Conservation (phyloP, 2,797 vertebrate genomes). For the Acipenser ruthenus region DNA sequence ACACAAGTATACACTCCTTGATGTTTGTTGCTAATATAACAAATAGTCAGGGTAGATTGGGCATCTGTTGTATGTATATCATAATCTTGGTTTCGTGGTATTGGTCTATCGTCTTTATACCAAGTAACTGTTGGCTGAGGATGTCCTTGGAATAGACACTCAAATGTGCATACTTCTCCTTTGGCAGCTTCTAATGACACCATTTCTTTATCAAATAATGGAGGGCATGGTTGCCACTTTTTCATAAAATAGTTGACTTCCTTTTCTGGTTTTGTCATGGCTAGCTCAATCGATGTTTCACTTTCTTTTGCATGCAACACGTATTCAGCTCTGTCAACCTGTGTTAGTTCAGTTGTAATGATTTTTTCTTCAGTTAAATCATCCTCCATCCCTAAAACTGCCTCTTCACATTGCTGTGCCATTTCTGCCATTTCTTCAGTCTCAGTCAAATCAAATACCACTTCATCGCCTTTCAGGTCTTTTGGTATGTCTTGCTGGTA, state of each 20-base stretch:
- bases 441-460: conserved; percentile 29
- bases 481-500: conserved; percentile 48
- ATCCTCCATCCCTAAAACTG: conserved; percentile 21
- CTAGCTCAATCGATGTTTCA: conserved; percentile 11
- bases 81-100: conserved; percentile 65
- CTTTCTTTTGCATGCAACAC: conserved; percentile 15
- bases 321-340: neutral
- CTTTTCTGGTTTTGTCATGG: conserved; percentile 14
- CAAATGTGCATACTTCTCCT: conserved; percentile 73
- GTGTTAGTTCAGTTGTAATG: too few relatives aligned
- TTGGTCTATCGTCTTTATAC: conserved; percentile 75
- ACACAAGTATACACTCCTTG: conserved; percentile 76
- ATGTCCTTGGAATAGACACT: conserved; percentile 73
- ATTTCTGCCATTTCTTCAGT: conserved; percentile 12
- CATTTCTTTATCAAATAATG: conserved; percentile 68
- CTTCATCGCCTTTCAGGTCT: conserved; percentile 35
- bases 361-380: neutral
- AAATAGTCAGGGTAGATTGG: conserved; percentile 69
- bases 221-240: conserved; percentile 43
- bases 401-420: conserved; percentile 20
- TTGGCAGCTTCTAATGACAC: conserved; percentile 62
- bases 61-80: conserved; percentile 59
- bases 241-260: neutral
- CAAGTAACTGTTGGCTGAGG: conserved; percentile 75
- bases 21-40: conserved; percentile 68